Conservation (phyloP, 2,888 invertebrate species). For the Beris morrisii region DNA sequence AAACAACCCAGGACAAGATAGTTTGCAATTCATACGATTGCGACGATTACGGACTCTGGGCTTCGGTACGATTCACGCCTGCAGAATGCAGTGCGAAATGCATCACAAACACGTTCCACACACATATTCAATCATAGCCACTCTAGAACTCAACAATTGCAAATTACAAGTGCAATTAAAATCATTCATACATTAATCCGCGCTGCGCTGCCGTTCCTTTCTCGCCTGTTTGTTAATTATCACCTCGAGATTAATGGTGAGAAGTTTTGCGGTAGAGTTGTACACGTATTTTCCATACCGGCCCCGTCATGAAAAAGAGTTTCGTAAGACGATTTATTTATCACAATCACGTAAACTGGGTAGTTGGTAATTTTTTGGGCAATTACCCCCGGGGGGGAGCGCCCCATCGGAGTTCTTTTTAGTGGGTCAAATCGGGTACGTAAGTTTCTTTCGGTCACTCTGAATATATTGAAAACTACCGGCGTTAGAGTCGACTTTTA, state of each 20-base stretch:
- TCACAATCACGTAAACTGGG: not conserved
- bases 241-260: slow-evolving; percentile 35
- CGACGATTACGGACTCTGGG: not conserved
- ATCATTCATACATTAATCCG: slow-evolving; percentile 31
- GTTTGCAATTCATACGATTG: slow-evolving; percentile 9
- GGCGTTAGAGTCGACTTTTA: no score
- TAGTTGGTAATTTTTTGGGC: no score
- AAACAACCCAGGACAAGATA: slow-evolving; percentile 26
- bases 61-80: slow-evolving; percentile 18
- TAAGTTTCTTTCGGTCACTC: no score
- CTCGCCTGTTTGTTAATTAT: slow-evolving; percentile 30
- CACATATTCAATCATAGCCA: slow-evolving; percentile 22
- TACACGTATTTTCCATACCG: no score
- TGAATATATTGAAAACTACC: no score
- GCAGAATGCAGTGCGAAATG: not conserved
- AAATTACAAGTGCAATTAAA: slow-evolving; percentile 34
- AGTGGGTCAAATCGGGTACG: no score
- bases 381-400: no score
- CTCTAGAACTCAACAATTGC: slow-evolving; percentile 19
- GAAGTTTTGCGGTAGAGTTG: slow-evolving; percentile 8
- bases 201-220: slow-evolving; percentile 15
- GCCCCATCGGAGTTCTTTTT: no score
- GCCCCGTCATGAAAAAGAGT: not conserved
- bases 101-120: slow-evolving; percentile 15
- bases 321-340: not conserved